Evolutionary conservation across 2,888 invertebrate genomes (phyloP).

Genomic region (Dascillus cervinus): DNA sequence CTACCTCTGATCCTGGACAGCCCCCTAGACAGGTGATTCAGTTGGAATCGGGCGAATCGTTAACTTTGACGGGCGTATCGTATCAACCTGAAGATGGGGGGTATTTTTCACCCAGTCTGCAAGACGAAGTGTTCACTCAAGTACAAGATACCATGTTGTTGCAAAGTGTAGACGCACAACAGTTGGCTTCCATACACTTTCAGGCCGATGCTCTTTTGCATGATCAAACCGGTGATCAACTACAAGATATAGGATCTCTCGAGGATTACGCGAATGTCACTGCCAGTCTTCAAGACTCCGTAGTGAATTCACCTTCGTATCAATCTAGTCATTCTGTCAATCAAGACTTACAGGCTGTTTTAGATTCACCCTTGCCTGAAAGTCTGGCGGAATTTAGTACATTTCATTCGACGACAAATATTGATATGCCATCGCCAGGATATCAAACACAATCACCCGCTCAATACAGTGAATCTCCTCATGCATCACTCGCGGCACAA

Average conservation of each 20-base stretch:
- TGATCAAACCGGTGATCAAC: conserved; percentile 55
- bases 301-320: conserved; percentile 46
- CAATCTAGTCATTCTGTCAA: conserved; percentile 50
- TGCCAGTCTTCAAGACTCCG: conserved; percentile 45
- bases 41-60: conserved; percentile 53
- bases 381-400: conserved; percentile 76
- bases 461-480: conserved; percentile 37
- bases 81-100: conserved; percentile 55
- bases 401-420: conserved; percentile 51
- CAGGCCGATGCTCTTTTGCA: conserved; percentile 48
- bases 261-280: conserved; percentile 52
- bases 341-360: conserved; percentile 66
- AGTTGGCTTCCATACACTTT: conserved; percentile 43
- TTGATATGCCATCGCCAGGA: conserved; percentile 42
- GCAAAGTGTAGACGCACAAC: conserved; percentile 58
- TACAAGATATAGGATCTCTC: conserved; percentile 55
- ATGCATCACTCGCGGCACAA: conserved; percentile 45
- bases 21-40: conserved; percentile 51
- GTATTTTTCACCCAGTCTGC: conserved; percentile 56
- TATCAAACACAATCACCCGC: conserved; percentile 42
- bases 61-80: conserved; percentile 54
- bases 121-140: conserved; percentile 71
- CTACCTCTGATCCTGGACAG: conserved; percentile 65
- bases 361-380: conserved; percentile 72
- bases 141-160: conserved; percentile 63